Evolutionary conservation across 2,797 vertebrate genomes (phyloP), one percentile per base, ranked within the genome.

Genomic region (Fistularia tabacaria): DNA sequence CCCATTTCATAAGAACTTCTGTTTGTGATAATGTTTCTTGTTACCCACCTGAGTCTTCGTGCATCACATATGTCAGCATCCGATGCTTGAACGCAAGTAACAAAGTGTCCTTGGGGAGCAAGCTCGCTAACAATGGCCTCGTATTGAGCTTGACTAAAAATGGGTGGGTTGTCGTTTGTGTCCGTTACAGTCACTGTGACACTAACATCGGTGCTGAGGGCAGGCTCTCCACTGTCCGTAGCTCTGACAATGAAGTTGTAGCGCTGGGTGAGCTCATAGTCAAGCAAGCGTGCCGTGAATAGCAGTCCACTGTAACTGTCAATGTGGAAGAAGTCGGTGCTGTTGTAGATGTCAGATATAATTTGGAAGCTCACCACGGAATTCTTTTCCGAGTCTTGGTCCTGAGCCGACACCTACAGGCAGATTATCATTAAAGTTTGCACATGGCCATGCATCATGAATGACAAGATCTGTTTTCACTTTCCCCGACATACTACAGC

Each of bases 111-210:
- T n/a, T 71, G 86, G 25, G 89, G 83, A 8, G 95, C 94, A 41
- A 96, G 87, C 79, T 97, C 94, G 9, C 93, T 95, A 58, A 99
- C 89, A 71, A 85, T 93, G 61, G 94, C 93, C 87, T 94, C 91
- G 41, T 97, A 98, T 55, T 94, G 62, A 8, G 85, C 76, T 39
- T 94, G 94, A 72, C 88, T 94, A 83, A 99, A 99, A 59, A 88
- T 78, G 15, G 97, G 97, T 0, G 94, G 92, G 44, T 95, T 98
- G 84, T 99, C 96, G 51, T 99, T 99, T 50, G 94, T 92, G 84
- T 99, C 96, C 0, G 90, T 93, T 42, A 99, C 75, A 1, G 81
- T 80, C 58, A 98, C 90, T 0, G 82, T 93, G 66, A 98, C 88
- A 1, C 83, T 6, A 2, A 92, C 83, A 1, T 98, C 94, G 48